These are phyloP conservation scores for Zoroaster sp. DNA, from an alignment of 53 echinoderm and acorn worm genomes.

Conservation along the genomic window DNA sequence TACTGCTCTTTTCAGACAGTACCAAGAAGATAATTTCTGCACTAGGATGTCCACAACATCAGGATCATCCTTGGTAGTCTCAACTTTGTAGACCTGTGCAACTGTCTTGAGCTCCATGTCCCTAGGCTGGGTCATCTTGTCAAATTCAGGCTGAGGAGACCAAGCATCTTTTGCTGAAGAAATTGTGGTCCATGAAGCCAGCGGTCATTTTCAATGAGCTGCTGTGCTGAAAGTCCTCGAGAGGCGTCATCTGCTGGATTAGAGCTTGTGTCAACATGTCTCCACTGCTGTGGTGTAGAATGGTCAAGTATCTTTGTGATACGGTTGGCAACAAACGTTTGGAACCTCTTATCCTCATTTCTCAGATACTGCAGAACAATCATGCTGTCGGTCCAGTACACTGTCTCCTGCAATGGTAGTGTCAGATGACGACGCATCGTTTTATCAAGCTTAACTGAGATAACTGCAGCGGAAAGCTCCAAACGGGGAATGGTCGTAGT, in stretches of 20 bases:
- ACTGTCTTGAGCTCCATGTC: too few relatives aligned
- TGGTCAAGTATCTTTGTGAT: background rate
- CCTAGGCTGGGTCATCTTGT: background rate
- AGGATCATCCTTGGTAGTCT: background rate
- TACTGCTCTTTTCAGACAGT: background rate
- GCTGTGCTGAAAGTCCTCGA: too few relatives aligned
- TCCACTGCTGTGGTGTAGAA: background rate
- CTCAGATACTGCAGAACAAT: too few relatives aligned
- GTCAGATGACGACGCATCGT: too few relatives aligned
- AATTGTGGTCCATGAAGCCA: background rate
- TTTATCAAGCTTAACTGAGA: background rate
- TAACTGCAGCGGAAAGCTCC: background rate
- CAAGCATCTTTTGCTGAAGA: background rate
- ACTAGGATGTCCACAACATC: background rate
- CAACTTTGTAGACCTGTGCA: background rate
- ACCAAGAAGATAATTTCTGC: background rate
- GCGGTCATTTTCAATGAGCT: background rate
- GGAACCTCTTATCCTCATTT: constrained; percentile 7
- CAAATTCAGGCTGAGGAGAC: background rate
- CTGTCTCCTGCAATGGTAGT: too few relatives aligned
- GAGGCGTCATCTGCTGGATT: too few relatives aligned
- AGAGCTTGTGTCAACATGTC: background rate
- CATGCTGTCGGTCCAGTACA: too few relatives aligned
- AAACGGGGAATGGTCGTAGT: background rate
- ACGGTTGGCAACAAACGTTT: constrained; percentile 20